Conservation (phyloP, 1,140 invertebrate genomes). For the Saccostrea cuccullata region DNA sequence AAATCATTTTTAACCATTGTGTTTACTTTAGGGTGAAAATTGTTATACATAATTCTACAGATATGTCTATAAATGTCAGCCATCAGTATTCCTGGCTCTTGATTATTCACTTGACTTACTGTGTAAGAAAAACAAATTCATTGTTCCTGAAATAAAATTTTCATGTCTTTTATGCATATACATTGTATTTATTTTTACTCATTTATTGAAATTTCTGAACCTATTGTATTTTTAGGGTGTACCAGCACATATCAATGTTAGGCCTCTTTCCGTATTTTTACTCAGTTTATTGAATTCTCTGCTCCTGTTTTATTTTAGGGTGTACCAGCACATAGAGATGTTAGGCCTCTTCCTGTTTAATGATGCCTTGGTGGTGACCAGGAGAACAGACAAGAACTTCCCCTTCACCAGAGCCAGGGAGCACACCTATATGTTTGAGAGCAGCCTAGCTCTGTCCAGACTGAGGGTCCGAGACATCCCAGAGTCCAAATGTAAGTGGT, state of each 20-base stretch:
- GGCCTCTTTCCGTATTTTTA: conserved; percentile 67
- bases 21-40: no score
- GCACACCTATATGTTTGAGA: conserved; percentile 69
- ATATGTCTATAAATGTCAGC: no score
- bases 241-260: conserved; percentile 69
- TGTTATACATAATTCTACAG: no score
- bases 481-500: conserved; percentile 72
- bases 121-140: no score
- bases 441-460: conserved; percentile 60
- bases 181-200: no score
- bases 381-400: conserved; percentile 68
- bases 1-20: no score
- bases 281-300: background rate
- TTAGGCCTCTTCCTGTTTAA: conserved; percentile 74
- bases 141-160: no score
- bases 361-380: conserved; percentile 70
- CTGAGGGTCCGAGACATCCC: conserved; percentile 70
- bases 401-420: conserved; percentile 69
- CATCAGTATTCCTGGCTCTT: no score
- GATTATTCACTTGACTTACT: no score
- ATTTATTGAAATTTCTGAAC: background rate
- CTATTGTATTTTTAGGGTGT: conserved; percentile 62
- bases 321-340: conserved; percentile 70
- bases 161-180: no score
- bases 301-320: conserved; percentile 56